Evolutionary conservation across 2,113 vertebrate genomes (phyloP), one percentile per base, ranked within the genome.

Genomic region (Sinocyclocheilus grahami): DNA sequence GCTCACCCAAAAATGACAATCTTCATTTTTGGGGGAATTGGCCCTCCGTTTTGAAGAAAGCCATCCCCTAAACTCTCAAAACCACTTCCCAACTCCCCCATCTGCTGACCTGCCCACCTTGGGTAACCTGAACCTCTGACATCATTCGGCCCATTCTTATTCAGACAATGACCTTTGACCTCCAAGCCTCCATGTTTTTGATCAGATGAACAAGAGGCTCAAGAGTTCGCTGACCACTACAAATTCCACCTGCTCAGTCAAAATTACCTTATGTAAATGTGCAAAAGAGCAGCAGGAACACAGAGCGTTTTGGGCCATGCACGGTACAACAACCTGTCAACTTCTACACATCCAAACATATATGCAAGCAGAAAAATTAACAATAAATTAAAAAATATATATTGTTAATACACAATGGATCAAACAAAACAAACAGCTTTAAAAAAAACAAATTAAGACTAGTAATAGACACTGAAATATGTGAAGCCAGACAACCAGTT

Each of bases 341-440:
- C 90, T 82, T 76, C 62, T 63, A 69, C 85, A 88, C 65, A 46
- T 86, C 67, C 37, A 55, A 69, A 83, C 92, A 93, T 93, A 94
- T 96, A 97, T 94, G 95, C 96, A 96, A 95, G 95, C 94, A 95
- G 90, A 93, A 89, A 94, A 55, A 39, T 14, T 8, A n/a, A 96
- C 94, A 97, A 98, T 97, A 98, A 98, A 98, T 97, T 97, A 92
- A 93, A 93, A 96, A 95, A 95, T 95, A 97, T 95, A 96, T 92
- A 92, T 95, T 86, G 86, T 90, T 91, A 94, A 95, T 93, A 89
- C 78, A 92, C 86, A 93, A 94, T 92, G 94, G 95, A 94, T 37
- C 51, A 60, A 75, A 63, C 24, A 30, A 39, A 67, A 95, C 20
- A 90, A 91, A 91, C 58, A 90, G 93, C 93, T 88, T 86, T 90